phyloP scores from a whole-genome alignment of 2,113 vertebrate species.

The Chrysochloris asiatica region DNA sequence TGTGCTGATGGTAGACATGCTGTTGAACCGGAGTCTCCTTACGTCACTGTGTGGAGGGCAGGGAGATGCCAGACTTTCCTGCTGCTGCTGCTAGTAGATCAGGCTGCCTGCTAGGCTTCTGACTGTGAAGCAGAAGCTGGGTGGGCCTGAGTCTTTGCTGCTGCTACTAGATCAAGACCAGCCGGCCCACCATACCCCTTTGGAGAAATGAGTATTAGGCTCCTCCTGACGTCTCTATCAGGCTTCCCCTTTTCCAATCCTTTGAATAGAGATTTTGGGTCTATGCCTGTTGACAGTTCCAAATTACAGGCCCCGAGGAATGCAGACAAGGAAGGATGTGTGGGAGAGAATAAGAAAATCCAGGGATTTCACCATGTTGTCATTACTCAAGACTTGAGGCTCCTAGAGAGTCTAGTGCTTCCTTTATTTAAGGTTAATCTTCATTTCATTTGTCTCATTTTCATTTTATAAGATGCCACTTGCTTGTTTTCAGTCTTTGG shows the following conservation, averaged over 20 bases:
- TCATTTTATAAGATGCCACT: not conserved
- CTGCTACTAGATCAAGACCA: not conserved
- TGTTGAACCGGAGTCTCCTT: not conserved
- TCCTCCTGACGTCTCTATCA: not conserved
- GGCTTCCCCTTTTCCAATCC: not conserved
- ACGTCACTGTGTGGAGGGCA: not conserved
- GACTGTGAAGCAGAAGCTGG: not conserved
- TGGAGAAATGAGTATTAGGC: rapidly evolving
- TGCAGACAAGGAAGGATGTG: not conserved
- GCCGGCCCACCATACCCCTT: not conserved
- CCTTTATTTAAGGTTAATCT: not conserved
- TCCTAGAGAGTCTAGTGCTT: not conserved
- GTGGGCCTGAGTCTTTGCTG: not conserved
- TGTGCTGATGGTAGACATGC: too few species aligned
- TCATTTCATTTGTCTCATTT: not conserved
- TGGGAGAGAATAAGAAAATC: not conserved
- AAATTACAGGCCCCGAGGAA: not conserved
- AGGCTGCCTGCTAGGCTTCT: not conserved
- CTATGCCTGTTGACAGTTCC: not conserved
- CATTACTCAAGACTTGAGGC: not conserved
- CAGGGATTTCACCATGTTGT: not conserved
- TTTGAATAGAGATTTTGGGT: not conserved
- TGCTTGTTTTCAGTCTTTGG: not conserved
- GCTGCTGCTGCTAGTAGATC: not conserved
- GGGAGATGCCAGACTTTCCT: not conserved